These are phyloP conservation scores for Epicampocera succincta DNA, from an alignment of 2,888 invertebrate genomes.

Conservation along the genomic window DNA sequence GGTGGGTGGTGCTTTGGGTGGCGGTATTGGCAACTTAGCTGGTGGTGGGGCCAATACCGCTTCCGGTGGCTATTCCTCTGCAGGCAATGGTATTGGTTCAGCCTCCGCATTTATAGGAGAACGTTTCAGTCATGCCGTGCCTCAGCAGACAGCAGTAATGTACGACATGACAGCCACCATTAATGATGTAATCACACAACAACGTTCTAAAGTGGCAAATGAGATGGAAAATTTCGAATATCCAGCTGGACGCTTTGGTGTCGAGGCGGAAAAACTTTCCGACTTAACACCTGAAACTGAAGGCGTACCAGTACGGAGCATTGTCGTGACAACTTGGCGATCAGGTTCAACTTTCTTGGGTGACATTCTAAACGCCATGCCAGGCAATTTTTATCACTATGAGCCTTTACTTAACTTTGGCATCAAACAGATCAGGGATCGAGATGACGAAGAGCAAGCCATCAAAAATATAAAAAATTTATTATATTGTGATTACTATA, in stretches of 20 bases:
- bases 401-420: conserved; percentile 93
- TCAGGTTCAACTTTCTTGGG: conserved; percentile 95
- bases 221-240: conserved; percentile 85
- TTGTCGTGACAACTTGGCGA: conserved; percentile 94
- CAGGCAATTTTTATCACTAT: conserved; percentile 94
- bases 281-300: conserved; percentile 86
- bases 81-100: conserved; percentile 70
- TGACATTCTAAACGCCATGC: conserved; percentile 91
- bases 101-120: conserved; percentile 70
- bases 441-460: conserved; percentile 87
- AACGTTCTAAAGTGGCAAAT: conserved; percentile 83
- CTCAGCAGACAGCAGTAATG: conserved; percentile 69
- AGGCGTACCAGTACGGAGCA: conserved; percentile 88
- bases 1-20: conserved; percentile 64
- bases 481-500: conserved; percentile 88
- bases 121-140: conserved; percentile 69
- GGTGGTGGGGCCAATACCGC: conserved; percentile 54
- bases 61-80: conserved; percentile 65
- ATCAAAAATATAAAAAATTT: conserved; percentile 87
- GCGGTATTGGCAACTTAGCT: conserved; percentile 40
- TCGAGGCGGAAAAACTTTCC: conserved; percentile 84
- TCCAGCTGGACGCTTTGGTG: conserved; percentile 83
- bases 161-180: conserved; percentile 82
- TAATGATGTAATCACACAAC: conserved; percentile 84
- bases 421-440: conserved; percentile 90